Base-by-base conservation (phyloP, 2,797 vertebrate species). In the Urophycis tenuis region DNA sequence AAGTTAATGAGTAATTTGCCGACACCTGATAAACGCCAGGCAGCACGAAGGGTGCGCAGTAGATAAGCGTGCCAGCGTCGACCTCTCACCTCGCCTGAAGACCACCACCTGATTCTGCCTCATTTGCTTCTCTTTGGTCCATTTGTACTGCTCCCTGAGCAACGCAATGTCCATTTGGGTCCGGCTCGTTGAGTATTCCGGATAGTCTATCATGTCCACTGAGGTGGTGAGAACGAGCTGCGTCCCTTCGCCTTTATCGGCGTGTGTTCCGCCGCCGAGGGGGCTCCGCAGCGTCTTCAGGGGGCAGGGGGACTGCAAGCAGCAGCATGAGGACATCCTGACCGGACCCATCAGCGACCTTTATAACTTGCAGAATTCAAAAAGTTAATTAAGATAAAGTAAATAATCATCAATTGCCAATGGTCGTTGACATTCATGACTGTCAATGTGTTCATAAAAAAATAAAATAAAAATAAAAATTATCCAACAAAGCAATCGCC, bases 121-220 rank as follows among this genome's bases (percentile, higher is more conserved):
- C 82, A 89, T 93, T 87, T 94, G 93, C 80, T 92, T 92, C 84
- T 92, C 89, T 80, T 89, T 92, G 32, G 90, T 91, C 35, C 88
- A 91, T 79, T 90, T 84, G 53, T 95, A 94, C 69, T 92, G 92
- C 83, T 93, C 90, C 81, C 91, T 89, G 29, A 95, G 87, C 17
- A 86, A 75, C 74, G 86, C 88, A 22, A 94, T 85, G 78, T 95
- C 93, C 94, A 94, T 95, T 87, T 86, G 83, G 78, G 79, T 85
- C 35, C 80, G 85, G 81, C 87, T 81, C 78, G 82, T 85, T 78
- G 87, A 74, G 78, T 81, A 71, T 12, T 73, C 85, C 45, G 81
- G 83, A 25, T 22, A 10, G 5, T 67, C 6, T 8, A 25, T 1
- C 22, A 11, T 6, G 7, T 67, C 64, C 25, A 3, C 64, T 15